Evolutionary conservation across 2,888 invertebrate species (phyloP).

Genomic region (Plemyria rubiginata): DNA sequence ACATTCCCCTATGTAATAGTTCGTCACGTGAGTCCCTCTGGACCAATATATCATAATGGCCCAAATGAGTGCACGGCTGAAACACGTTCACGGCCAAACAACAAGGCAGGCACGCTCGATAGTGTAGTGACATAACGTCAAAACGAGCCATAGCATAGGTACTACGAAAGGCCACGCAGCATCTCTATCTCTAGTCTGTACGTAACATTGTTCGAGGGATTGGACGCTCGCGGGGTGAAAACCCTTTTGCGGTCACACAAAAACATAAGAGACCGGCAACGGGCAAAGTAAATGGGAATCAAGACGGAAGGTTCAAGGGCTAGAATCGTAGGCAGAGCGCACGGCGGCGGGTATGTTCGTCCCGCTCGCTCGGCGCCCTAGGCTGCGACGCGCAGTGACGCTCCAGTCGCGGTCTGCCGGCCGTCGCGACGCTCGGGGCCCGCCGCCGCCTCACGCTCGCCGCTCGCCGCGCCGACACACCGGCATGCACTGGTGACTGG

Average conservation of each 20-base stretch:
- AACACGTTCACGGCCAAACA: constrained; percentile 78
- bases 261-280: constrained; percentile 69
- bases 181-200: constrained; percentile 79
- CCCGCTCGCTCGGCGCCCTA: constrained; percentile 80
- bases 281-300: constrained; percentile 75
- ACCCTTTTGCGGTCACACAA: constrained; percentile 74
- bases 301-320: constrained; percentile 78
- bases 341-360: constrained; percentile 69
- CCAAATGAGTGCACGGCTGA: constrained; percentile 61
- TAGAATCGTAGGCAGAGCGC: constrained; percentile 71
- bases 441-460: constrained; percentile 65
- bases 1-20: constrained; percentile 36
- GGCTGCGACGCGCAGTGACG: constrained; percentile 79
- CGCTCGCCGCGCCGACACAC: constrained; percentile 57
- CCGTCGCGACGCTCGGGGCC: constrained; percentile 83
- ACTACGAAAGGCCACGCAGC: constrained; percentile 77
- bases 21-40: constrained; percentile 52
- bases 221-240: constrained; percentile 76
- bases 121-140: constrained; percentile 81
- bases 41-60: constrained; percentile 56
- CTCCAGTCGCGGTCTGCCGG: constrained; percentile 84
- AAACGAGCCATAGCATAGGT: constrained; percentile 67
- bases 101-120: constrained; percentile 74
- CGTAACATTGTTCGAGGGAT: constrained; percentile 66
- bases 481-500: constrained; percentile 64